Conservation (phyloP, 2,888 invertebrate genomes). For the Euproctis similis region DNA sequence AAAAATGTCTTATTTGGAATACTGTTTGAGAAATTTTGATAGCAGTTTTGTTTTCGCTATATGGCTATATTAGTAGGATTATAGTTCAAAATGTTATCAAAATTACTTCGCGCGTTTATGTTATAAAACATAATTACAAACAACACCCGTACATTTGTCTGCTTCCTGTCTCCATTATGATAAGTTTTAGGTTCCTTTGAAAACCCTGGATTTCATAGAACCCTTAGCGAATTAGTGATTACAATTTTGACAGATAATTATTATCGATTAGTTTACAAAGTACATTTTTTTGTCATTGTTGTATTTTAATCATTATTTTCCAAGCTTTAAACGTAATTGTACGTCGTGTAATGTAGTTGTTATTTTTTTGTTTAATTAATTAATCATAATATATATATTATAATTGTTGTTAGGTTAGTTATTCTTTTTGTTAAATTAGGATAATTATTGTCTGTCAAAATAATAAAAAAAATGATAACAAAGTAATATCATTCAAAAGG, state of each 20-base stretch:
- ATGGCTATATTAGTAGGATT: no score
- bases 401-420: no score
- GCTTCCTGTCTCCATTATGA: conserved; percentile 24
- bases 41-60: no score
- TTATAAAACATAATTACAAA: no score
- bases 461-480: conserved; percentile 40
- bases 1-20: no score
- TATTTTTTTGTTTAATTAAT: no score
- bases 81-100: no score
- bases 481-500: conserved; percentile 71
- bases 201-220: conserved; percentile 66
- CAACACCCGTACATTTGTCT: conserved; percentile 52
- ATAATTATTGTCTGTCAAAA: conserved; percentile 41
- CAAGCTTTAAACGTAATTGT: conserved; percentile 7
- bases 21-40: no score
- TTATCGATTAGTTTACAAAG: conserved; percentile 7
- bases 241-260: conserved; percentile 44
- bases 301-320: conserved; percentile 6
- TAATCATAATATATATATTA: no score
- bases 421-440: no score
- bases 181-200: conserved; percentile 27
- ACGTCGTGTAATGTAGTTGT: neutral
- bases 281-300: conserved; percentile 8
- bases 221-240: conserved; percentile 68
- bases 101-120: conserved; percentile 19